Percentiles rank a stretch among this genome's conserved stretches.
Evolutionary conservation across 1,140 invertebrate species (phyloP).

Genomic region (Drosophila funebris): DNA sequence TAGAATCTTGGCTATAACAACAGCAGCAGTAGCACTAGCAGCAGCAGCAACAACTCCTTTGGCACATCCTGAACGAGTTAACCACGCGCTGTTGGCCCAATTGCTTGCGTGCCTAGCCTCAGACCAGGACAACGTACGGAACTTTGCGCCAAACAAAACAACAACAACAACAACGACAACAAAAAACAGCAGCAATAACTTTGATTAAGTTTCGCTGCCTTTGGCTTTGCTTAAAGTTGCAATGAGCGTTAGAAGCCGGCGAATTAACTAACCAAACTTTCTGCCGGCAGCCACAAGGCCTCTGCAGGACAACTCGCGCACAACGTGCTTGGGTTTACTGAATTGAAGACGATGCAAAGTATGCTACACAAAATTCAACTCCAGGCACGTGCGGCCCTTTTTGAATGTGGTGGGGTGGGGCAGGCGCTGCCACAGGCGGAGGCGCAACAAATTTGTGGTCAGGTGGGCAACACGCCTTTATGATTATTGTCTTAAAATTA

Average conservation of each 20-base stretch:
- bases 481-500: constrained; percentile 82
- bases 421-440: not conserved
- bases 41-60: not conserved
- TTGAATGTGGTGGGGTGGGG: constrained; percentile 29
- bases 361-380: constrained; percentile 58
- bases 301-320: no score
- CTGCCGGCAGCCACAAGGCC: constrained; percentile 9
- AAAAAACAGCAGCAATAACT: constrained; percentile 47
- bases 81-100: constrained; percentile 44
- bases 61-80: constrained; percentile 55
- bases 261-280: constrained; percentile 72
- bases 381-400: constrained; percentile 60
- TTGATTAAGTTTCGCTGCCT: constrained; percentile 72
- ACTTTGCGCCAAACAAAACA: constrained; percentile 18
- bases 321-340: constrained; percentile 61
- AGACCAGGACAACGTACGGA: constrained; percentile 13
- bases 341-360: constrained; percentile 56
- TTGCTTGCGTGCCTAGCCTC: constrained; percentile 58
- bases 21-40: not conserved
- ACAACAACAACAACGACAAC: constrained; percentile 13
- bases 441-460: constrained; percentile 27
- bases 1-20: constrained; percentile 1
- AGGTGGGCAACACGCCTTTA: constrained; percentile 60
- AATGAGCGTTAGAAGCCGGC: constrained; percentile 49
- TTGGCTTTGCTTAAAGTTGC: constrained; percentile 70